phyloP scores from a whole-genome alignment of 2,797 vertebrate genomes.

The Capromys pilorides region DNA sequence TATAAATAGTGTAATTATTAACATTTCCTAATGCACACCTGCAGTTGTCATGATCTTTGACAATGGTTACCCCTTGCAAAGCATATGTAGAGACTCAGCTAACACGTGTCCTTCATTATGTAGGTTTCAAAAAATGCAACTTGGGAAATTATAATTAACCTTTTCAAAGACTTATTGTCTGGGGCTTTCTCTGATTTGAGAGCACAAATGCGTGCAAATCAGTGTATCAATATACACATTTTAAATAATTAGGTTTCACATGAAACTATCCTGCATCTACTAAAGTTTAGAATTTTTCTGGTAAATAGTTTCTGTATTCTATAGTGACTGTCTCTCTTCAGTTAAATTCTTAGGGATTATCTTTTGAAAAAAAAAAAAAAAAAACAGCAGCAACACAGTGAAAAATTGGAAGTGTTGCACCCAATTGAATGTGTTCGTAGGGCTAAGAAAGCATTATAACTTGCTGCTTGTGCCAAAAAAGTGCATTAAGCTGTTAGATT shows the following conservation, averaged over 20 bases:
- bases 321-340: constrained; percentile 70
- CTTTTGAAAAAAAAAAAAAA: constrained; percentile 48
- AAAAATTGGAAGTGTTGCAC: constrained; percentile 61
- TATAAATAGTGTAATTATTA: constrained; percentile 75
- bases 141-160: constrained; percentile 71
- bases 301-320: constrained; percentile 80
- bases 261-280: constrained; percentile 63
- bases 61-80: constrained; percentile 75
- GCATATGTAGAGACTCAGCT: constrained; percentile 40
- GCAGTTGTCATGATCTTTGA: constrained; percentile 79
- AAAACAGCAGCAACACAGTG: background rate
- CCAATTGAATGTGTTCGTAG: constrained; percentile 68
- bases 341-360: constrained; percentile 62
- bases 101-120: constrained; percentile 79
- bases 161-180: constrained; percentile 73
- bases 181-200: constrained; percentile 78
- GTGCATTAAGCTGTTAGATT: constrained; percentile 57
- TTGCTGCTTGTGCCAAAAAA: constrained; percentile 62
- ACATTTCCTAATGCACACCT: constrained; percentile 82
- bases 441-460: constrained; percentile 69
- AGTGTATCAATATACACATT: constrained; percentile 10
- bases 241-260: background rate
- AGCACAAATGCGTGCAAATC: constrained; percentile 72
- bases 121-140: constrained; percentile 75
- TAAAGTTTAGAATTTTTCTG: constrained; percentile 80